Evolutionary conservation across 2,888 invertebrate genomes (phyloP).

Genomic region (Drosophila austrosaltans): DNA sequence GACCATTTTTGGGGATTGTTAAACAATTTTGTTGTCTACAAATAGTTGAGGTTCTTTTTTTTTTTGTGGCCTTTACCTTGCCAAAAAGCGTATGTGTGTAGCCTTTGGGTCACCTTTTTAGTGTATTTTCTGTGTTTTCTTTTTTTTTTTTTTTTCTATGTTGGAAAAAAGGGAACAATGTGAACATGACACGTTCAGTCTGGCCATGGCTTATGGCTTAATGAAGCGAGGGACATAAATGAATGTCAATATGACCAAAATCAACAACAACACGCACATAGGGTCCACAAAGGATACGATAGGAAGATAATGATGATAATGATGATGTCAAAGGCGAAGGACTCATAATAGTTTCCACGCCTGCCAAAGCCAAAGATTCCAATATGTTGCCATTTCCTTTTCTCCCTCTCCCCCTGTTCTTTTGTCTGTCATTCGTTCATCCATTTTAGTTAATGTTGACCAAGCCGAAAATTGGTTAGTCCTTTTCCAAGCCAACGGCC

Average conservation of each 20-base stretch:
- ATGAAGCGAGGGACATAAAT: constrained; percentile 66
- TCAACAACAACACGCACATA: constrained; percentile 28
- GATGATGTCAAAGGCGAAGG: constrained; percentile 39
- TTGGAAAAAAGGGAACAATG: constrained; percentile 12
- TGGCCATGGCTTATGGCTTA: constrained; percentile 64
- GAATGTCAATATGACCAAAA: constrained; percentile 52
- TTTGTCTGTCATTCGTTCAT: constrained; percentile 1
- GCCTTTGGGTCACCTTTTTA: constrained; percentile 36
- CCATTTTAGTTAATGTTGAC: constrained; percentile 19
- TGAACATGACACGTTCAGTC: constrained; percentile 54
- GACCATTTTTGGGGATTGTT: background rate
- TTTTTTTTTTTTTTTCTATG: background rate
- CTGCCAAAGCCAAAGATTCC: constrained; percentile 21
- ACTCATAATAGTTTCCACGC: constrained; percentile 60
- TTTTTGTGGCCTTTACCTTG: constrained; percentile 4
- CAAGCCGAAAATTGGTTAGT: constrained; percentile 48
- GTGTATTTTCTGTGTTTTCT: constrained; percentile 9
- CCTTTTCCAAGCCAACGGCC: constrained; percentile 63
- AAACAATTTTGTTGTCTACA: constrained; percentile 25
- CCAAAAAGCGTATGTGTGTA: constrained; percentile 34
- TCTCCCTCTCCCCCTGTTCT: constrained; percentile 19
- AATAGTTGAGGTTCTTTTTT: constrained; percentile 17
- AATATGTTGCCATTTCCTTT: constrained; percentile 41
- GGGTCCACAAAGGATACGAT: constrained; percentile 14
- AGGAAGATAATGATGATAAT: constrained; percentile 22